Percentiles rank a stretch among this genome's conserved stretches.
Conservation (phyloP, 1,140 invertebrate species). For the Chlorops oryzae region DNA sequence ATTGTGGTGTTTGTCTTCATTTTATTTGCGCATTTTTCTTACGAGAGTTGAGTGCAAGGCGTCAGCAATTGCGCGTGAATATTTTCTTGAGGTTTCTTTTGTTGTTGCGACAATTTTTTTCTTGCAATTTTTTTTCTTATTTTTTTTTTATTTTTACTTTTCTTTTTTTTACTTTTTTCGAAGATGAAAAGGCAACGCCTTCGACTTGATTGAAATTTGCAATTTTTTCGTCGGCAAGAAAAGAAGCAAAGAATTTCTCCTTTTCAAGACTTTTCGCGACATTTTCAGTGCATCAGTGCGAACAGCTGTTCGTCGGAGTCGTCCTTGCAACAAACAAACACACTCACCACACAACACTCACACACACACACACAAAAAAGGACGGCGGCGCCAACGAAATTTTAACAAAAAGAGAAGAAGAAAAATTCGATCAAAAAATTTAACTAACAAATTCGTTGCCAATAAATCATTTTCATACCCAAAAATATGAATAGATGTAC, state of each 20-base stretch:
- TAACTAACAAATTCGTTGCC: conserved; percentile 14
- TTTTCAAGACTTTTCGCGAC: not conserved
- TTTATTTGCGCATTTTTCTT: too few species aligned
- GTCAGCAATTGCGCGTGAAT: too few species aligned
- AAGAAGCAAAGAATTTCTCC: not conserved
- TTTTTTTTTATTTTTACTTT: conserved; percentile 4
- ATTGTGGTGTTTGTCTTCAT: too few species aligned
- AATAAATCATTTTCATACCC: conserved; percentile 17
- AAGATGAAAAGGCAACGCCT: conserved; percentile 24
- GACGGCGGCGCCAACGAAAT: too few species aligned
- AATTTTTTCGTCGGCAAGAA: conserved; percentile 1
- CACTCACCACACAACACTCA: conserved; percentile 1
- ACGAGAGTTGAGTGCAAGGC: too few species aligned
- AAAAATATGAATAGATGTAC: too few species aligned
- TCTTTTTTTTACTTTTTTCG: too few species aligned
- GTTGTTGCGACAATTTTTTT: not conserved
- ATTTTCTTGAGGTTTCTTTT: too few species aligned
- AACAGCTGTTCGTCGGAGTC: conserved; percentile 1
- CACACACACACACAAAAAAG: not conserved
- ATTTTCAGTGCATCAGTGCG: not conserved
- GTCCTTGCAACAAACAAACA: not conserved
- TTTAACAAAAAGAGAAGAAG: too few species aligned
- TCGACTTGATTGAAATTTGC: conserved; percentile 18
- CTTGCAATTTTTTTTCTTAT: conserved; percentile 1
- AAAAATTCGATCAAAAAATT: too few species aligned